These are phyloP conservation scores for Cherax destructor DNA, from an alignment of 1,140 invertebrate genomes.

Conservation along the genomic window DNA sequence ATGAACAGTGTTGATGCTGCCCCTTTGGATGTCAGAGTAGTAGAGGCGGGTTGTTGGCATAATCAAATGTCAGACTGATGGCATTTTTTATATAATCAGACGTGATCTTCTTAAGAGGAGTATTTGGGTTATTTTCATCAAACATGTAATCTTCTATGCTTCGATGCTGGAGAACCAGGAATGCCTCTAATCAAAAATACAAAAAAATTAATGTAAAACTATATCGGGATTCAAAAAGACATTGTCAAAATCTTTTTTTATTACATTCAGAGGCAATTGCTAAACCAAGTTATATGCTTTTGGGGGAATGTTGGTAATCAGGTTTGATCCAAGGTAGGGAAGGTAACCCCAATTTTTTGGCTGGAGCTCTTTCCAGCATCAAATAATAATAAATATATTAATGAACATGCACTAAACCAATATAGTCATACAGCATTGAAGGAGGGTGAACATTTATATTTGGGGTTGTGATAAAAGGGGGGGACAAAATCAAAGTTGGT, in stretches of 20 bases:
- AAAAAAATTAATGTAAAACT: neutral
- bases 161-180: slow-evolving; percentile 85
- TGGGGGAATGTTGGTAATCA: no score
- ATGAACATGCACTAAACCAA: no score
- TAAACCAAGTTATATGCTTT: no score
- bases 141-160: slow-evolving; percentile 88
- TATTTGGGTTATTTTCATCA: slow-evolving; percentile 83
- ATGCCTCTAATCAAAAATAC: slow-evolving; percentile 80
- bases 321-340: no score
- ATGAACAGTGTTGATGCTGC: slow-evolving; percentile 87
- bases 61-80: slow-evolving; percentile 89
- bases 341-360: no score
- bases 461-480: no score
- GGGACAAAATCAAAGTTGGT: no score
- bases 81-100: slow-evolving; percentile 87
- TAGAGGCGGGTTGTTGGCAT: slow-evolving; percentile 82
- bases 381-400: no score
- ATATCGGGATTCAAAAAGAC: neutral
- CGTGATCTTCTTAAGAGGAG: slow-evolving; percentile 85
- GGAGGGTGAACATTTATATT: no score
- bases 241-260: neutral
- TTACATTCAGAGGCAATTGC: no score
- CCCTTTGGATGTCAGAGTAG: slow-evolving; percentile 91
- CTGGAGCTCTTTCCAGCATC: no score
- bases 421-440: no score